Base-by-base conservation (phyloP, 2,797 vertebrate species). In the Catamblyrhynchus diadema region DNA sequence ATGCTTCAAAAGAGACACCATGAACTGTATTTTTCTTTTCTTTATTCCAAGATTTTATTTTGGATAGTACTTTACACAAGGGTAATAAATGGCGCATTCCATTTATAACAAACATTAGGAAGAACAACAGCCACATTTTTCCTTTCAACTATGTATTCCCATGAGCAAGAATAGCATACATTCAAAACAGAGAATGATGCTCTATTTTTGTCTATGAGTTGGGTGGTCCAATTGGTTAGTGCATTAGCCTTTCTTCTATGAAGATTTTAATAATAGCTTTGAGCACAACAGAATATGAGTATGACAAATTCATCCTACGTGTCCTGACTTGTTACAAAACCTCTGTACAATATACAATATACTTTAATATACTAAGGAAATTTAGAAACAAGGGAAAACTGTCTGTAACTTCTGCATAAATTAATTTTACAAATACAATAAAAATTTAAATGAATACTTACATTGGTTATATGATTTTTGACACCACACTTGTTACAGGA, bases 251-350 rank as follows among this genome's bases (percentile, higher is more conserved):
- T 91, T 92, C 51, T 90, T 67, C 71, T 90, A 47, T 57, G 30
- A 82, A 69, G 78, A 71, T 90, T 94, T 85, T 75, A 94, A 86
- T 80, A 87, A 91, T 54, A 85, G 72, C 75, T 90, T 73, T 80
- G 42, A 17, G 44, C 59, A 88, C 56, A 85, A 69, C 9, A 57
- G 39, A 86, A 62, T 39, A 47, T n/a, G 51, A 83, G 35, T 69
- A 42, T 32, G 23, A 93, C 25, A 59, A 53, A 83, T 60, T 81
- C 41, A 67, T 71, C 14, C 70, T 85, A 24, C 3, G 2, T 82
- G 35, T 72, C n/a, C 45, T 37, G 51, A 13, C 6, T 75, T 37
- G 33, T 92, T 57, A 79, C 21, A 92, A 88, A 85, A 65, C 12
- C 18, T 59, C n/a, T 66, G 30, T 45, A 41, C 9, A 65, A 33